Evolutionary conservation across 2,113 vertebrate genomes (phyloP), one percentile per base, ranked within the genome.

Genomic region (Chrysemys picta): DNA sequence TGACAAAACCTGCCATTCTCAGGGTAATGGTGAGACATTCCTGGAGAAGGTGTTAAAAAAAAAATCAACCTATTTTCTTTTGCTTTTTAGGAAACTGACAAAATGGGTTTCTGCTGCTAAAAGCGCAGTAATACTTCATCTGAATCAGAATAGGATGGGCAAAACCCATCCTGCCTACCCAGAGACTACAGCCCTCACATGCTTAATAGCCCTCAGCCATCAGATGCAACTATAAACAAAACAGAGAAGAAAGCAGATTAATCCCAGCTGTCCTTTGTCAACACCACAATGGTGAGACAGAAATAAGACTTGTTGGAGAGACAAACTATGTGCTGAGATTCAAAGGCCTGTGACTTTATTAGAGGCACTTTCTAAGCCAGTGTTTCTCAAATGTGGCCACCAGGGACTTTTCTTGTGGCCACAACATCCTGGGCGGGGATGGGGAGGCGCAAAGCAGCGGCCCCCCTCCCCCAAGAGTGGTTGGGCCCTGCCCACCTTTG

Each of bases 81-180:
- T 94, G 94, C 93, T 92, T 93, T 95, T 91, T 93, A 91, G 88
- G 89, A 96, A 97, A 95, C 95, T 75, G 93, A 96, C 94, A 96
- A 90, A 97, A 97, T 94, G 89, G 95, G 94, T 95, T 97, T 97
- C 94, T 94, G 84, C 86, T 91, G 89, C 81, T 93, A 82, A 78
- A 88, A 93, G 89, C 29, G 88, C 82, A 93, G 78, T 84, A 82
- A 56, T 56, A 12, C 47, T 82, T 91, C 89, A 92, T 87, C 25
- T 56, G 47, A 35, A 9, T 82, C 85, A 91, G 89, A 27, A 14
- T 8, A 47, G 42, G 12, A 45, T 27, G 47, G 42, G 24, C 52
- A 90, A 95, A 94, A 2, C 27, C 62, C 65, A 95, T 17, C 52
- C 35, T 54, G 24, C 7, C 3, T 54, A 80, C 0, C 0, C 72